phyloP scores from a whole-genome alignment of 2,888 invertebrate genomes.

The Aethes cnicana region DNA sequence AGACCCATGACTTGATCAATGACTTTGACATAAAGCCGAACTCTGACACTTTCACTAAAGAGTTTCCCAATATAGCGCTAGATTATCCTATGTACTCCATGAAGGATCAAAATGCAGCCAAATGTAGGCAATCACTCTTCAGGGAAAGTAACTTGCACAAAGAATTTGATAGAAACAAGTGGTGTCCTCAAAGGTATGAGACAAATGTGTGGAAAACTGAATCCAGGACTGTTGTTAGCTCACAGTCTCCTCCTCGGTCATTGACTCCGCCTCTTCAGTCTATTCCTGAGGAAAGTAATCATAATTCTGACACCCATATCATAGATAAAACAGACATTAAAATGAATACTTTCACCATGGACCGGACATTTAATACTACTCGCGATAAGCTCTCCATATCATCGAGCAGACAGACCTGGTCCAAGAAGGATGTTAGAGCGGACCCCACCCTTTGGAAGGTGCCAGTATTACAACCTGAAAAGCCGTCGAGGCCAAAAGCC shows the following conservation, averaged over 20 bases:
- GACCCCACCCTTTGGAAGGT: constrained; percentile 70
- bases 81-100: constrained; percentile 40
- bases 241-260: constrained; percentile 63
- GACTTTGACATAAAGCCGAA: constrained; percentile 59
- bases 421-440: constrained; percentile 62
- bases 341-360: constrained; percentile 66
- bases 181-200: constrained; percentile 44
- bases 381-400: constrained; percentile 44
- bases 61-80: constrained; percentile 65
- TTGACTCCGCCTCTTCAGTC: constrained; percentile 68
- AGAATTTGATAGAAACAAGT: constrained; percentile 50
- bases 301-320: constrained; percentile 58
- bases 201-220: constrained; percentile 66
- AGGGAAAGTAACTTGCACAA: constrained; percentile 58
- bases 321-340: constrained; percentile 58
- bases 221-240: constrained; percentile 43
- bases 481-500: constrained; percentile 49
- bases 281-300: constrained; percentile 75
- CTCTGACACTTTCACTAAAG: constrained; percentile 80
- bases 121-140: constrained; percentile 62
- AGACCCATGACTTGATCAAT: constrained; percentile 62
- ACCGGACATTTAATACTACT: constrained; percentile 68
- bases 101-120: constrained; percentile 32
- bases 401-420: constrained; percentile 59
- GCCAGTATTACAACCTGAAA: constrained; percentile 53